Percentiles rank a stretch among this genome's conserved stretches.
These are phyloP conservation scores for Atherinomorus stipes DNA, from an alignment of 2,113 vertebrate genomes.

Conservation along the genomic window DNA sequence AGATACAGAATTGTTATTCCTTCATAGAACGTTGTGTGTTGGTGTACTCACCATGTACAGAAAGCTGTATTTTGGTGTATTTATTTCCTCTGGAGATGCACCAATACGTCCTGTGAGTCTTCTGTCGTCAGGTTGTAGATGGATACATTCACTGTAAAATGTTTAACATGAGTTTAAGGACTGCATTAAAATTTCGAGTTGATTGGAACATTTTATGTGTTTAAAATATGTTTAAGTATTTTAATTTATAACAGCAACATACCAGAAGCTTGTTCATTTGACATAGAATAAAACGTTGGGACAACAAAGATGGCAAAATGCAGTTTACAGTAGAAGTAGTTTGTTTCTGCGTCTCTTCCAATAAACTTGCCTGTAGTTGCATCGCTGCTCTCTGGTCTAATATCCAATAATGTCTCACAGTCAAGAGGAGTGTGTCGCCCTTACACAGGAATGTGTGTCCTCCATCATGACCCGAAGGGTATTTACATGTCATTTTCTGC, in stretches of 20 bases:
- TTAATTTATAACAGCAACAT: too few species aligned
- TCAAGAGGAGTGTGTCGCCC: background rate
- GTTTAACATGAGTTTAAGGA: too few species aligned
- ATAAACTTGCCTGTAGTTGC: background rate
- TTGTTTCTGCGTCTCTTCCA: constrained; percentile 30
- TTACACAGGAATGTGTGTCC: constrained; percentile 47
- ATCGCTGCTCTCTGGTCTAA: rapidly evolving
- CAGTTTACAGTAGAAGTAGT: constrained; percentile 43
- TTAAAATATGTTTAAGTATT: too few species aligned
- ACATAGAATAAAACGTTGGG: too few species aligned
- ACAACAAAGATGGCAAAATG: too few species aligned
- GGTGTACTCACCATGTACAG: constrained; percentile 24
- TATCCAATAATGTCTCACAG: constrained; percentile 25
- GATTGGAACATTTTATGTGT: too few species aligned
- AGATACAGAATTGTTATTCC: background rate
- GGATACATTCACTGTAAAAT: too few species aligned
- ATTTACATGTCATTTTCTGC: background rate
- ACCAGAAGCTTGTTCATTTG: too few species aligned
- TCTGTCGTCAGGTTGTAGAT: constrained; percentile 19
- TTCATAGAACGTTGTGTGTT: background rate
- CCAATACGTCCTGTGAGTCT: constrained; percentile 69
- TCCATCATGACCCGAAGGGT: background rate
- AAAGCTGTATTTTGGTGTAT: constrained; percentile 5
- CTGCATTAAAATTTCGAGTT: too few species aligned
- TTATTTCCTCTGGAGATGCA: constrained; percentile 20